Conservation (phyloP, 2,113 vertebrate genomes). For the Pollimyrus isidori region DNA sequence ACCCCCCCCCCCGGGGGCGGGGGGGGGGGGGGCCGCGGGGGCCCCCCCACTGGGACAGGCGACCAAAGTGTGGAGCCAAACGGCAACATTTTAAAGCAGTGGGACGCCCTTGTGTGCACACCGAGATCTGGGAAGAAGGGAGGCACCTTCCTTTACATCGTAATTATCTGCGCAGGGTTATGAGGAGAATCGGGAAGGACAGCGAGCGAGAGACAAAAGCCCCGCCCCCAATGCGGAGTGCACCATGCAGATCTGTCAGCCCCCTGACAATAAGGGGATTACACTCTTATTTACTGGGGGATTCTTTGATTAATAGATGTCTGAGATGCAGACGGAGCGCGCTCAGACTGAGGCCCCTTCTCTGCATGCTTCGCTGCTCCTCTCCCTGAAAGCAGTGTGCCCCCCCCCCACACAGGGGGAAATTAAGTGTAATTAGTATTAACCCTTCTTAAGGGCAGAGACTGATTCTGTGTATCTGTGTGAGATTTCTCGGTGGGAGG, state of each 20-base stretch:
- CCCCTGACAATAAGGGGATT: background rate
- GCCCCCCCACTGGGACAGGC: too few relatives aligned
- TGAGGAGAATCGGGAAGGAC: background rate
- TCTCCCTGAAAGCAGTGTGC: background rate
- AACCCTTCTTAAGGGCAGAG: slow-evolving; percentile 10
- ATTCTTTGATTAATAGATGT: slow-evolving; percentile 20
- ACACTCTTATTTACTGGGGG: slow-evolving; percentile 10
- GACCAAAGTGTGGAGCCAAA: background rate
- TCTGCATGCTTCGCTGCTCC: background rate
- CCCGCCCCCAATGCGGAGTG: background rate
- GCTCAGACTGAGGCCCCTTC: slow-evolving; percentile 10
- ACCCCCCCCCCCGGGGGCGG: too few relatives aligned
- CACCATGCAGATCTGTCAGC: background rate
- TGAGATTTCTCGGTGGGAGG: background rate
- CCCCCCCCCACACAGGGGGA: background rate
- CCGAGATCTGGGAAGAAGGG: background rate
- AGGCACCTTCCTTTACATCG: background rate
- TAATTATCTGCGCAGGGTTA: slow-evolving; percentile 1
- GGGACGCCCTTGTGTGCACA: background rate
- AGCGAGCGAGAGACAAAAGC: background rate
- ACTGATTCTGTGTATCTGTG: background rate
- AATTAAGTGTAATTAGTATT: slow-evolving; percentile 18
- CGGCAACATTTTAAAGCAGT: background rate
- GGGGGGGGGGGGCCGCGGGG: background rate
- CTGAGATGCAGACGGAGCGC: background rate